Evolutionary conservation across 2,888 invertebrate genomes (phyloP).

Genomic region (Cataglyphis rosenhaueri): DNA sequence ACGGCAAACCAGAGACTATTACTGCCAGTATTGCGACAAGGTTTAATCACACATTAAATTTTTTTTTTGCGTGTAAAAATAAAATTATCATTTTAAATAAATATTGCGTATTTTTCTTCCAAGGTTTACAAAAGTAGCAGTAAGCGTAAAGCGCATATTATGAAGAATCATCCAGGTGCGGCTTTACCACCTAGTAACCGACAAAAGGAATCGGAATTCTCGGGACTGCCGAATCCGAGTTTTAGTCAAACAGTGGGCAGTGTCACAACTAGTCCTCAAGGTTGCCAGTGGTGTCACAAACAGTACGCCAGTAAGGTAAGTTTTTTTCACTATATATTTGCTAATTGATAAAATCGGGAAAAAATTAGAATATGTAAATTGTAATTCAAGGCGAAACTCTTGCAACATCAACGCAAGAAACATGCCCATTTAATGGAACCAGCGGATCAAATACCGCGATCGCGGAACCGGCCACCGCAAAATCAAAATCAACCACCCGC

Average conservation of each 20-base stretch:
- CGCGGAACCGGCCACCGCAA: slow-evolving; percentile 81
- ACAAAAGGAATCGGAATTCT: slow-evolving; percentile 84
- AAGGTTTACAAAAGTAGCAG: slow-evolving; percentile 93
- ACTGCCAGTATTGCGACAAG: slow-evolving; percentile 94
- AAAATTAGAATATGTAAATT: not conserved
- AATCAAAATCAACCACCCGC: slow-evolving; percentile 80
- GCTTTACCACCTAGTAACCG: slow-evolving; percentile 88
- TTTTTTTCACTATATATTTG: not conserved
- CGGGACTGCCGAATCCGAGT: slow-evolving; percentile 88
- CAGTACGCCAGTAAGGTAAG: slow-evolving; percentile 93
- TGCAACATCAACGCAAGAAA: slow-evolving; percentile 90
- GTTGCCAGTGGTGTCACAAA: slow-evolving; percentile 93
- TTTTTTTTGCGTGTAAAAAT: not conserved
- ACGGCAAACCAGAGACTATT: slow-evolving; percentile 92
- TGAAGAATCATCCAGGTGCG: slow-evolving; percentile 93
- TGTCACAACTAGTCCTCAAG: slow-evolving; percentile 90
- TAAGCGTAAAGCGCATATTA: slow-evolving; percentile 93
- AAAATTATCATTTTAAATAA: slow-evolving; percentile 48
- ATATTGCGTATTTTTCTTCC: not conserved
- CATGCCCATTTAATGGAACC: slow-evolving; percentile 87
- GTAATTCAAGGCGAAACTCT: slow-evolving; percentile 87
- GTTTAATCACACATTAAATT: slow-evolving; percentile 75
- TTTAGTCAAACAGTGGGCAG: slow-evolving; percentile 91
- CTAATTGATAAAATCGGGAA: not conserved
- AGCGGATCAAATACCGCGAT: slow-evolving; percentile 83